Evolutionary conservation across 2,113 vertebrate species (phyloP), one percentile per base, ranked within the genome.

Genomic region (Rallus limicola): DNA sequence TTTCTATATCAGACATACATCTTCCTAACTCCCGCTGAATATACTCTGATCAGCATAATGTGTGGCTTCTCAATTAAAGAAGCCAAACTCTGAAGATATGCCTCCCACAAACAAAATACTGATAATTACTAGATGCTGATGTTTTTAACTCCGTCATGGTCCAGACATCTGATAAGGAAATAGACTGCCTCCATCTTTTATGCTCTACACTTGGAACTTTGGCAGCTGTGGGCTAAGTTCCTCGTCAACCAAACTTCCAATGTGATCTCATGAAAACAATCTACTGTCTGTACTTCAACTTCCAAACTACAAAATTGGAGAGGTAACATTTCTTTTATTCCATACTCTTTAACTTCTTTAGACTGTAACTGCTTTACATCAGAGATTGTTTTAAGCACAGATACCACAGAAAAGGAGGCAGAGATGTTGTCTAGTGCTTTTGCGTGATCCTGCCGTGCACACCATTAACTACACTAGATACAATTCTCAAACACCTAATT

Each of bases 51-150:
- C 70, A 86, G 74, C 82, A 84, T 59, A 74, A 72, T 83, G 68
- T 69, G 82, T 78, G 71, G 93, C 69, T 94, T 79, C 68, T 88
- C 72, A 93, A 90, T 60, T 90, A 86, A 92, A 87, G 48, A 77
- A 79, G 72, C 26, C 78, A 50, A 90, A 95, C 86, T 79, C 92
- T 87, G 69, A 82, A 92, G 80, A 60, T 68, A 86, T 17, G 79
- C 74, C 80, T 94, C 93, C 95, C 80, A 94, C 90, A 94, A 83
- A 86, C 24, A 60, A 29, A 83, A 88, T n/a, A 86, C 69, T 84
- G 58, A 88, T 64, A 78, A 92, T 90, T 92, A 86, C 46, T 92
- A 16, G 13, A 75, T n/a, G 31, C 42, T n/a, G 58, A 52, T 84
- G 81, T n/a, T 95, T 94, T 84, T 88, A 88, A 81, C 69, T 74